These are phyloP conservation scores for Trichomycterus rosablanca DNA, from an alignment of 2,113 vertebrate genomes.

Conservation along the genomic window DNA sequence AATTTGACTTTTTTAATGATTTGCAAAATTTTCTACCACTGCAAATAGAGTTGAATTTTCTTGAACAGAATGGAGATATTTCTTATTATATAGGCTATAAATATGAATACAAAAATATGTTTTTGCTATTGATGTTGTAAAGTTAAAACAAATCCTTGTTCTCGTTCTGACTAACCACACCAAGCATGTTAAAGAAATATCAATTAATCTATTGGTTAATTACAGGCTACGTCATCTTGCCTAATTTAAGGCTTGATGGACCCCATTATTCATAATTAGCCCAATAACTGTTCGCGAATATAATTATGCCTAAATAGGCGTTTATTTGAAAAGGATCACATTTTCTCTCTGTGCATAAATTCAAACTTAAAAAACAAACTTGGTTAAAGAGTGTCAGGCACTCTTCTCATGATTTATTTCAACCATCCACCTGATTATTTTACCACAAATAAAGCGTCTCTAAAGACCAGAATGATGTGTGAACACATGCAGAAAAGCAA, in stretches of 20 bases:
- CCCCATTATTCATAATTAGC: slow-evolving; percentile 30
- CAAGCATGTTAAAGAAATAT: slow-evolving; percentile 16
- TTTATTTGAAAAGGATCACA: neutral
- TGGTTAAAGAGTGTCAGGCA: too few species aligned
- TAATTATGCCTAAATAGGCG: neutral
- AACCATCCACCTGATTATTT: slow-evolving; percentile 51
- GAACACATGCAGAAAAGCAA: slow-evolving; percentile 66
- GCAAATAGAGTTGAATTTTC: too few species aligned
- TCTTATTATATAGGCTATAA: too few species aligned
- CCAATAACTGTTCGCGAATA: slow-evolving; percentile 6
- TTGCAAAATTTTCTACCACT: too few species aligned
- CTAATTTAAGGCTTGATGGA: slow-evolving; percentile 31
- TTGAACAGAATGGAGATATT: too few species aligned
- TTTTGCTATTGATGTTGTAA: neutral
- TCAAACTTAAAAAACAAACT: neutral
- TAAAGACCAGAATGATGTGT: slow-evolving; percentile 49
- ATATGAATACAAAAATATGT: too few species aligned
- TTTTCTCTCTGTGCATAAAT: neutral
- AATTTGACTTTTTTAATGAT: too few species aligned
- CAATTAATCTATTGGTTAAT: slow-evolving; percentile 41
- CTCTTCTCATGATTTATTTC: slow-evolving; percentile 63
- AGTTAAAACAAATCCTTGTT: neutral
- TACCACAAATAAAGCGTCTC: slow-evolving; percentile 57
- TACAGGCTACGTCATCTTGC: slow-evolving; percentile 30
- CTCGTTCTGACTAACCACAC: neutral